A percentile compares a stretch with the other conserved stretches of the same genome.
Conservation (phyloP, 2,797 vertebrate species). For the Brachymystax lenok region DNA sequence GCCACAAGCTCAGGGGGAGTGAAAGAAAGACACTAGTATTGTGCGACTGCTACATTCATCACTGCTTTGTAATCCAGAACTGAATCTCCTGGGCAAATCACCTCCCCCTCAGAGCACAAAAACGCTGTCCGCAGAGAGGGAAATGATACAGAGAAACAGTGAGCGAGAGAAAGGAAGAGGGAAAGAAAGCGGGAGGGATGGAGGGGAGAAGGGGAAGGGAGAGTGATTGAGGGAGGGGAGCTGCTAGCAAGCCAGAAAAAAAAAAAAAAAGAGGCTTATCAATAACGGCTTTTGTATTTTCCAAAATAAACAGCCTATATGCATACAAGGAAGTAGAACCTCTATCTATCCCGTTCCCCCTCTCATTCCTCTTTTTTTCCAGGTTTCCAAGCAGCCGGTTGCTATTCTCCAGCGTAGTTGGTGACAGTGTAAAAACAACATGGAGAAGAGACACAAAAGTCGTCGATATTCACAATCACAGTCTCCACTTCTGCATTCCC, state of each 20-base stretch:
- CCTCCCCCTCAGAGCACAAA: constrained; percentile 42
- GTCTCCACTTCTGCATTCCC: no score
- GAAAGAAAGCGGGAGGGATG: no score
- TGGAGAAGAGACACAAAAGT: constrained; percentile 8
- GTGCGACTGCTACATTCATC: constrained; percentile 55
- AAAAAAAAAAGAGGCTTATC: constrained; percentile 65
- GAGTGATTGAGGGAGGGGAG: constrained; percentile 29
- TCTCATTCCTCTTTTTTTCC: constrained; percentile 39
- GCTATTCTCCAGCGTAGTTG: constrained; percentile 5
- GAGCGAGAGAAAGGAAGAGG: constrained; percentile 39
- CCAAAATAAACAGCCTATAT: constrained; percentile 44
- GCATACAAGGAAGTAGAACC: constrained; percentile 52
- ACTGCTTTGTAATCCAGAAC: constrained; percentile 64
- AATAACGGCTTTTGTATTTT: constrained; percentile 53
- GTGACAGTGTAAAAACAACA: constrained; percentile 52
- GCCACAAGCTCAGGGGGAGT: constrained; percentile 10
- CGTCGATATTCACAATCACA: no score
- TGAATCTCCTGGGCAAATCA: constrained; percentile 45
- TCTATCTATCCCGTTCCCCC: constrained; percentile 26
- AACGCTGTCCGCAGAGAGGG: constrained; percentile 50
- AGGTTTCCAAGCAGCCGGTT: constrained; percentile 2
- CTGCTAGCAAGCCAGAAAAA: constrained; percentile 33
- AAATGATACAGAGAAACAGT: constrained; percentile 49
- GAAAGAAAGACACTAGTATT: constrained; percentile 20
- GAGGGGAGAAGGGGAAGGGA: constrained; percentile 16